These are phyloP conservation scores for Agrochola macilenta DNA, from an alignment of 2,888 invertebrate species.

Conservation along the genomic window DNA sequence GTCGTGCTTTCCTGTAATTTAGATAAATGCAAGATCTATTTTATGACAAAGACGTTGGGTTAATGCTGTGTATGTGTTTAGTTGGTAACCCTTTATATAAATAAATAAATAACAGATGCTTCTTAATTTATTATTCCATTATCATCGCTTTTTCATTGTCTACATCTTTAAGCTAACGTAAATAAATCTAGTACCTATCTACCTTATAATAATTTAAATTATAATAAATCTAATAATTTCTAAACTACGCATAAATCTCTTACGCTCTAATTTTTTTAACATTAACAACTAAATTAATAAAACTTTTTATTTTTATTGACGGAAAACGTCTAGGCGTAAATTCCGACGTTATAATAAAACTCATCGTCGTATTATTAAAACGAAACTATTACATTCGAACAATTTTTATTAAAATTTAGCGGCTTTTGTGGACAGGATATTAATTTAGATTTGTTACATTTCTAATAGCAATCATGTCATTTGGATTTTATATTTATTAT, in stretches of 20 bases:
- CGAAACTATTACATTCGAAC: conserved; percentile 2
- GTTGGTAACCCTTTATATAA: too few relatives aligned
- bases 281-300: conserved; percentile 22
- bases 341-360: conserved; percentile 24
- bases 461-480: too few relatives aligned
- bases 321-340: conserved; percentile 13
- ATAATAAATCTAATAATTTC: conserved; percentile 3
- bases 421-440: too few relatives aligned
- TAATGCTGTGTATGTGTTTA: too few relatives aligned
- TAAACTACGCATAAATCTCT: conserved; percentile 16
- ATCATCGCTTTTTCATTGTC: not conserved
- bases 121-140: not conserved
- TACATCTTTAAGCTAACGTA: not conserved
- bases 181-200: not conserved
- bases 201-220: not conserved
- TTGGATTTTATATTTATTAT: too few relatives aligned
- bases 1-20: too few relatives aligned
- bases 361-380: conserved; percentile 30
- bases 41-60: too few relatives aligned
- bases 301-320: conserved; percentile 17
- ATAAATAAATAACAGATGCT: not conserved
- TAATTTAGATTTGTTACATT: too few relatives aligned
- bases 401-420: not conserved
- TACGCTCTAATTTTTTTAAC: not conserved
- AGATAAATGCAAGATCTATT: too few relatives aligned